Conservation (phyloP, 2,797 vertebrate genomes). For the Lacerta bilineata region DNA sequence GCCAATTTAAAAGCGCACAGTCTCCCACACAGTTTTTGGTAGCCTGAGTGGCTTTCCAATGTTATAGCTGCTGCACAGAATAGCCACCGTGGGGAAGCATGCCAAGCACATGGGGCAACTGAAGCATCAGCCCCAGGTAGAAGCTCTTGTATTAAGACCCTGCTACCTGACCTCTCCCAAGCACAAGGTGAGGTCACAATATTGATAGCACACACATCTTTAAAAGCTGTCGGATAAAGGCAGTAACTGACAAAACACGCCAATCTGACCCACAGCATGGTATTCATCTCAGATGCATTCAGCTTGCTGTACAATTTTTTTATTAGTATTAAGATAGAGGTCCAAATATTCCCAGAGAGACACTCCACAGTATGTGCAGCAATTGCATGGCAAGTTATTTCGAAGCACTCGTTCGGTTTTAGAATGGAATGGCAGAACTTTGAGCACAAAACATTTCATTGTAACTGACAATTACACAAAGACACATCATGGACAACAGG, state of each 20-base stretch:
- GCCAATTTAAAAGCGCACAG: background rate
- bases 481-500: background rate
- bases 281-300: background rate
- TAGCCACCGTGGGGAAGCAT: background rate
- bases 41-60: background rate
- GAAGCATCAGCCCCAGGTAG: background rate
- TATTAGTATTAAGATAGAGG: background rate
- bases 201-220: background rate
- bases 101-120: background rate
- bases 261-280: background rate
- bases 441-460: background rate
- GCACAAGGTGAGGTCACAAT: background rate
- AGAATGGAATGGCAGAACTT: background rate
- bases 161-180: background rate
- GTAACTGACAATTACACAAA: background rate
- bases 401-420: background rate
- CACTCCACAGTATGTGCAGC: too few relatives aligned
- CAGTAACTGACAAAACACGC: background rate
- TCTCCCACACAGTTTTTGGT: too few relatives aligned
- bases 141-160: background rate
- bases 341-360: background rate
- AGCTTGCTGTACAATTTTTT: background rate
- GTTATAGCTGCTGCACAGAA: background rate
- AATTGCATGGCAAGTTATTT: background rate
- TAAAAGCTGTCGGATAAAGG: background rate